Evolutionary conservation across 2,113 vertebrate species (phyloP), one percentile per base, ranked within the genome.

Genomic region (Trinectes maculatus): DNA sequence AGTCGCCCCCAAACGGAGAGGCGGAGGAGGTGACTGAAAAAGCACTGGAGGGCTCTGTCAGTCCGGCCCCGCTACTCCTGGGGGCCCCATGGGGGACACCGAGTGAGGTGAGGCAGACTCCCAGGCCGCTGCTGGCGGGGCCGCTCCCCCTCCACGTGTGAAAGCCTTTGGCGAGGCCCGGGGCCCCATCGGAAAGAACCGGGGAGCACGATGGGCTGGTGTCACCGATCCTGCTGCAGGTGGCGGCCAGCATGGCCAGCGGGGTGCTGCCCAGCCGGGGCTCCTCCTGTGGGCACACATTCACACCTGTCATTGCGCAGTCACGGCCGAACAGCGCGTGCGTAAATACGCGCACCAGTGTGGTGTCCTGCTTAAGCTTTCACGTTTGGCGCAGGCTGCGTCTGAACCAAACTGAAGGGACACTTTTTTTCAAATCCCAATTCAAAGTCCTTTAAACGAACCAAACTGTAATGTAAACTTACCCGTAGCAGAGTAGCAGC

Each of bases 401-500:
- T n/a, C n/a, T n/a, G n/a, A n/a, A n/a, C n/a, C n/a, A n/a, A n/a
- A n/a, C n/a, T n/a, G n/a, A n/a, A n/a, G n/a, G n/a, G n/a, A n/a
- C n/a, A n/a, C n/a, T n/a, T n/a, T n/a, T n/a, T n/a, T n/a, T n/a
- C n/a, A n/a, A n/a, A n/a, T n/a, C n/a, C n/a, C n/a, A n/a, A 39
- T 6, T n/a, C 6, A 8, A 21, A 37, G 9, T 3, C 11, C 5
- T 39, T 39, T n/a, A 26, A n/a, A 26, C n/a, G n/a, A 10, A 1
- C 16, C 9, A 16, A 16, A 18, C 13, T 24, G 2, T 7, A 22
- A 61, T 10, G 7, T 46, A 11, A 64, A 96, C 96, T 97, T 92
- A 99, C 97, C 96, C 95, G 95, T 85, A 98, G 93, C 90, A 98
- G 93, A 91, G 96, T 96, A 92, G 96, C 95, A 94, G 97, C 96